Conservation (phyloP, 2,797 vertebrate species). For the Valencia hispanica region DNA sequence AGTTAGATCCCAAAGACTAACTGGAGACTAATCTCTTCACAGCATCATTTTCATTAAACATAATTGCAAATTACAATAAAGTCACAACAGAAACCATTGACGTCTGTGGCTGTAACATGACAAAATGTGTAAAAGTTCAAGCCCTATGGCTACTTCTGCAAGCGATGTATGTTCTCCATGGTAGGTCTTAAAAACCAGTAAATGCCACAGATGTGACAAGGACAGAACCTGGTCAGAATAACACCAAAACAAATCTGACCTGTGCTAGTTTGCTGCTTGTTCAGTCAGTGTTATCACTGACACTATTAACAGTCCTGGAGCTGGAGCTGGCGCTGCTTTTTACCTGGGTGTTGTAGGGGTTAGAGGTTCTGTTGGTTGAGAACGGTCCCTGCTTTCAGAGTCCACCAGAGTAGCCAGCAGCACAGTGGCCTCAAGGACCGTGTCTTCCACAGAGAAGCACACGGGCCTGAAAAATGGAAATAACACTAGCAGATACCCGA, state of each 20-base stretch:
- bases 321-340: neutral
- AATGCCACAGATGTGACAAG: conserved; percentile 11
- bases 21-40: too few relatives aligned
- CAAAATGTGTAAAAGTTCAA: neutral
- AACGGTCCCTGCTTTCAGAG: conserved; percentile 51
- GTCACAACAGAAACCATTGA: too few relatives aligned
- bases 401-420: conserved; percentile 88
- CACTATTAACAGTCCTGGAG: neutral
- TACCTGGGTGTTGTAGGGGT: conserved; percentile 56
- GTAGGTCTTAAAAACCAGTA: conserved; percentile 1
- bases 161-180: neutral
- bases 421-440: conserved; percentile 87
- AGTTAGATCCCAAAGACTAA: too few relatives aligned
- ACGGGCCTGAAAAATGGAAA: conserved; percentile 82
- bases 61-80: too few relatives aligned
- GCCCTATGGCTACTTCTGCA: neutral
- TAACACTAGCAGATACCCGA: neutral
- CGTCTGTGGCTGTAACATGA: too few relatives aligned
- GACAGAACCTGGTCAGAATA: conserved; percentile 6
- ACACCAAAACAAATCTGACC: conserved; percentile 6
- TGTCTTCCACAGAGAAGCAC: conserved; percentile 86
- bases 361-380: conserved; percentile 56
- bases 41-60: too few relatives aligned
- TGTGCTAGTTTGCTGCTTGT: neutral
- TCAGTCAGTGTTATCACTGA: neutral